phyloP scores from a whole-genome alignment of 2,797 vertebrate genomes.

The Phrynocephalus vlangalii region DNA sequence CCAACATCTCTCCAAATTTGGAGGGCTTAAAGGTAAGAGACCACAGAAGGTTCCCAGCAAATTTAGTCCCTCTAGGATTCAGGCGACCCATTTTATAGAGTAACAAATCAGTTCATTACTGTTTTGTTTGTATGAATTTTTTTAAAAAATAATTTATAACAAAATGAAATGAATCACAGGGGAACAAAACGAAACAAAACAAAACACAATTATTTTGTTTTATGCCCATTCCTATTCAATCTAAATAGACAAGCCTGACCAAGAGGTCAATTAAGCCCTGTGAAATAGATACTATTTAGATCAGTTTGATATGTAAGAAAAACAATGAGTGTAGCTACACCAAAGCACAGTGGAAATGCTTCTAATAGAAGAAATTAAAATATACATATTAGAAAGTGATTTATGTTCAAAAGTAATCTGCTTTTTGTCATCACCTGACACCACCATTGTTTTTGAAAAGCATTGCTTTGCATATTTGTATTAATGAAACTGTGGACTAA shows the following conservation, averaged over 20 bases:
- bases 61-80: no score
- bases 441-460: background rate
- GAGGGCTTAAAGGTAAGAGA: no score
- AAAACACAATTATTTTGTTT: no score
- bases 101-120: no score
- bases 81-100: no score
- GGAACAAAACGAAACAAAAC: no score
- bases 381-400: background rate
- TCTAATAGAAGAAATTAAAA: background rate
- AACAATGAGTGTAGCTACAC: background rate
- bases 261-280: background rate
- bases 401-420: background rate
- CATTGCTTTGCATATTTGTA: background rate
- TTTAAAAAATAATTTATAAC: no score
- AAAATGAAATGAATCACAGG: no score
- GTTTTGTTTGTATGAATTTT: no score
- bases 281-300: background rate
- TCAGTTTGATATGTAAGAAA: background rate
- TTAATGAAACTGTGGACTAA: background rate
- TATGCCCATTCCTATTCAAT: no score
- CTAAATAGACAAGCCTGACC: background rate
- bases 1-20: no score
- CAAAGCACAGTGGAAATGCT: background rate
- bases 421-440: background rate
- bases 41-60: no score